Conservation (phyloP, 1,140 invertebrate species). For the Manduca sexta region DNA sequence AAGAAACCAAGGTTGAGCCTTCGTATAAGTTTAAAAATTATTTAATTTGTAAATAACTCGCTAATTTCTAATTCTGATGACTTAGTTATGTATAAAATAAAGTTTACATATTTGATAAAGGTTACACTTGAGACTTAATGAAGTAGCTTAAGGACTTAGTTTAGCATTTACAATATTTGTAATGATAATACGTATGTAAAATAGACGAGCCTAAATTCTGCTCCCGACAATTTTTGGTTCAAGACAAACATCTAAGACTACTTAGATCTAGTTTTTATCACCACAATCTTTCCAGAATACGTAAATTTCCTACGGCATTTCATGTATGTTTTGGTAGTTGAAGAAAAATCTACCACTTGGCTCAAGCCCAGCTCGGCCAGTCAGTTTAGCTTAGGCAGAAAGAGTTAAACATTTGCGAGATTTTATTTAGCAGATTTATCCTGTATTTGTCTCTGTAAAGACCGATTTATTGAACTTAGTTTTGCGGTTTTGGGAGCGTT, state of each 20-base stretch:
- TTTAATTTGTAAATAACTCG: too few species aligned
- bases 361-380: conserved; percentile 8
- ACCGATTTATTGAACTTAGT: conserved; percentile 12
- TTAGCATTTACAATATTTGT: too few species aligned
- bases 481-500: neutral
- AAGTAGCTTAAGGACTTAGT: too few species aligned
- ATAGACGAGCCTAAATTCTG: too few species aligned
- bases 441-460: conserved; percentile 15
- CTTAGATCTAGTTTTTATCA: conserved; percentile 8
- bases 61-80: too few species aligned
- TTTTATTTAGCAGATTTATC: conserved; percentile 13
- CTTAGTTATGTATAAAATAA: too few species aligned
- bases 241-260: neutral
- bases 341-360: conserved; percentile 17
- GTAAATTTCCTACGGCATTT: conserved; percentile 12
- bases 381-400: conserved; percentile 11
- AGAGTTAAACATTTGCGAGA: conserved; percentile 8
- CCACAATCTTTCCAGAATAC: conserved; percentile 3
- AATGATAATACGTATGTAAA: too few species aligned
- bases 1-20: too few species aligned
- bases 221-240: too few species aligned
- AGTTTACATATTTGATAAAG: too few species aligned
- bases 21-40: too few species aligned
- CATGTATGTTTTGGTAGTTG: conserved; percentile 8
- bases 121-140: too few species aligned